Evolutionary conservation across 1,140 invertebrate genomes (phyloP), one percentile per base, ranked within the genome.

Genomic region (Danaus plexippus): DNA sequence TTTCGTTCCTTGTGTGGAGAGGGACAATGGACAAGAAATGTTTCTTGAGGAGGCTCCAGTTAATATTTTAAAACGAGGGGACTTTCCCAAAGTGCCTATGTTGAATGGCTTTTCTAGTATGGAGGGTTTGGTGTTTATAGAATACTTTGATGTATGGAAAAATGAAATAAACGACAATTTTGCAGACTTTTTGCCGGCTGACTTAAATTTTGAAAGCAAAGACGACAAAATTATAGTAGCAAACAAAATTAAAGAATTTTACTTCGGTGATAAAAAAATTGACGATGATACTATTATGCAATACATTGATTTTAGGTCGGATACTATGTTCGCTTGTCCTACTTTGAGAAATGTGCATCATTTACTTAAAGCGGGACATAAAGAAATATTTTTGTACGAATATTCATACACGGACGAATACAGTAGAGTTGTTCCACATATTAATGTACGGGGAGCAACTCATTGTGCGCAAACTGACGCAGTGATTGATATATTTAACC

Each of bases 131-230:
- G 44, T 80, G 22, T 51, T 70, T 44, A 44, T 71, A 32, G 11
- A 22, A 8, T 7, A 48, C 6, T 80, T 73, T 58, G 64, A 80
- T 10, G 42, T 22, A 43, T 77, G 66, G 67, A 77, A 73, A 63
- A 47, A 70, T 41, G 18, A 63, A 48, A 82, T 85, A 77, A 78
- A 80, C 57, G 40, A 61, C 0, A 77, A 80, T 1, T 80, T 82
- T 66, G 66, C 69, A 8, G 64, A 73, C 9, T 82, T 75, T 44
- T 59, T 80, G 49, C 77, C 74, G 40, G 43, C 42, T 43, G 77
- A 80, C 54, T 63, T 80, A 13, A 13, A 67, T 9, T 80, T 80
- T 63, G 41, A 58, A 11, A 65, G 53, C 52, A 53, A 67, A 9
- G 47, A 62, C 9, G 59, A 68, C 58, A 74, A 57, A 44, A 52